phyloP scores from a whole-genome alignment of 2,797 vertebrate species.

The Enteromius unitaeniatus region DNA sequence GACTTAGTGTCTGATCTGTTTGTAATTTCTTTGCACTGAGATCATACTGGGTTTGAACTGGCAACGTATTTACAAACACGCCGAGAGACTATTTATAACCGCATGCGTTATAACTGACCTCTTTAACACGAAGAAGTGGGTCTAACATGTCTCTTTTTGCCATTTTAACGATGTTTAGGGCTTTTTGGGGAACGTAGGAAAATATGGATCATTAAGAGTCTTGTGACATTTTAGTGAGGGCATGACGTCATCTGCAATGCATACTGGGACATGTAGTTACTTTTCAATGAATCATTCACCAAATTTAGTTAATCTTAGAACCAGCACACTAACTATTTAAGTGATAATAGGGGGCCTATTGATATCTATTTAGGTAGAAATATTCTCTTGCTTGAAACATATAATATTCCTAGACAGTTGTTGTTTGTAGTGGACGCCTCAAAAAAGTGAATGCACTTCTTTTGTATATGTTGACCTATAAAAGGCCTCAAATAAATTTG shows the following conservation, averaged over 20 bases:
- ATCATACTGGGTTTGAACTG: not conserved
- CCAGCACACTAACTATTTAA: not conserved
- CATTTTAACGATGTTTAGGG: not conserved
- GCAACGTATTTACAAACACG: constrained; percentile 33
- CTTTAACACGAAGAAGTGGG: not conserved
- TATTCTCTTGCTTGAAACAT: not conserved
- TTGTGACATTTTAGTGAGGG: constrained; percentile 87
- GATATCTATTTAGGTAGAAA: not conserved
- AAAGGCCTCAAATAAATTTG: not conserved
- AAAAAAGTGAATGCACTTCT: not conserved
- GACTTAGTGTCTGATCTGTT: not conserved
- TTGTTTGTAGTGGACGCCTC: not conserved
- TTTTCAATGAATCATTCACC: not conserved
- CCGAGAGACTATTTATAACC: not conserved
- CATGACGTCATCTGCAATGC: constrained; percentile 57
- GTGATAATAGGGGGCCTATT: not conserved
- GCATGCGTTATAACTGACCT: not conserved
- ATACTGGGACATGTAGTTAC: constrained; percentile 77
- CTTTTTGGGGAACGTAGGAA: constrained; percentile 67
- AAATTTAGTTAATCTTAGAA: not conserved
- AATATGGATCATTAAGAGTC: constrained; percentile 79
- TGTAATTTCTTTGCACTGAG: not conserved
- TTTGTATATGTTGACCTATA: not conserved
- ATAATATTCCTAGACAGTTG: not conserved
- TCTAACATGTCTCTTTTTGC: not conserved